These are phyloP conservation scores for Diploptera punctata DNA, from an alignment of 2,888 invertebrate species.

Conservation along the genomic window DNA sequence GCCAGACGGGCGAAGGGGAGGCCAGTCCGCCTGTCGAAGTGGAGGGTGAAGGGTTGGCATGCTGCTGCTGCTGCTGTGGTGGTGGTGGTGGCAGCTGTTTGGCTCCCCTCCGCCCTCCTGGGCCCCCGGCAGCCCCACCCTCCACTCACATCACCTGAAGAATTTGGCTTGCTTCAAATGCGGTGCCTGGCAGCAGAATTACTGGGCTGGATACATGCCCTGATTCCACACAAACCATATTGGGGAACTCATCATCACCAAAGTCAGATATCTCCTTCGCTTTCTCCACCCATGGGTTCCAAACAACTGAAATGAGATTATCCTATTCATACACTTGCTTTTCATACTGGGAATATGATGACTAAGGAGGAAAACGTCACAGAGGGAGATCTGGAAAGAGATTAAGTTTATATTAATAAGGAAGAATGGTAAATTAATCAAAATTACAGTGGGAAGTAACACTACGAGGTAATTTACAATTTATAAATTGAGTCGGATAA, in stretches of 20 bases:
- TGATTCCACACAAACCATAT: conserved; percentile 96
- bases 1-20: conserved; percentile 39
- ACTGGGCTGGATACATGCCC: conserved; percentile 90
- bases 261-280: conserved; percentile 93
- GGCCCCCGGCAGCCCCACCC: conserved; percentile 54
- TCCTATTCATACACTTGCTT: too few relatives aligned
- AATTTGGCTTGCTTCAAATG: conserved; percentile 91
- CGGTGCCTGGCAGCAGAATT: conserved; percentile 86
- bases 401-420: too few relatives aligned
- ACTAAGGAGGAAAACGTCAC: too few relatives aligned
- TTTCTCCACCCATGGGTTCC: conserved; percentile 97
- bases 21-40: conserved; percentile 29
- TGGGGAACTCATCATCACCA: conserved; percentile 96
- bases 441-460: too few relatives aligned
- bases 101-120: conserved; percentile 43
- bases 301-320: conserved; percentile 75
- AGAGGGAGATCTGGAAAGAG: too few relatives aligned
- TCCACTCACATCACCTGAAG: conserved; percentile 70
- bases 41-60: conserved; percentile 35
- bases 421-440: too few relatives aligned
- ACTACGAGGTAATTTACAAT: too few relatives aligned
- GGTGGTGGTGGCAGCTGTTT: conserved; percentile 29
- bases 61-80: conserved; percentile 33
- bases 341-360: too few relatives aligned
- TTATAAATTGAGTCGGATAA: too few relatives aligned